Percentiles rank a stretch among this genome's conserved stretches.
phyloP scores from a whole-genome alignment of 2,888 invertebrate species.

The Nymphalis c-album region DNA sequence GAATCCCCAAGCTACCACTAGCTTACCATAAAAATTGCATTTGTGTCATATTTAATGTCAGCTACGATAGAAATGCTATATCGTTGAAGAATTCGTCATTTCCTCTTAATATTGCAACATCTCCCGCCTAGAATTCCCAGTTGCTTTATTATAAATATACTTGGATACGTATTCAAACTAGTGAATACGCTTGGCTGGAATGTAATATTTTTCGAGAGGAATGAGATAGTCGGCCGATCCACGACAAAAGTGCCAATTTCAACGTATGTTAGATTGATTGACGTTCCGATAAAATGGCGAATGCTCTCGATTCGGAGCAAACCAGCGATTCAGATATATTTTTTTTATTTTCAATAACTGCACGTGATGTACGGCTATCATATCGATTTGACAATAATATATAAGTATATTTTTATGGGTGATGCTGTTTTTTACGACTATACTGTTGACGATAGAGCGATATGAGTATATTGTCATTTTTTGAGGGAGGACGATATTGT shows the following conservation, averaged over 20 bases:
- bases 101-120: constrained; percentile 31
- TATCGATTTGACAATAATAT: no score
- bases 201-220: constrained; percentile 30
- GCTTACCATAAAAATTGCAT: constrained; percentile 1
- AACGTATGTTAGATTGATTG: constrained; percentile 33
- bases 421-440: no score
- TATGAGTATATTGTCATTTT: no score
- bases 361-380: not conserved
- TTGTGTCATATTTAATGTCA: constrained; percentile 4
- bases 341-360: constrained; percentile 17
- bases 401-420: no score
- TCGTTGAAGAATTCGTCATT: constrained; percentile 31
- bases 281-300: constrained; percentile 29
- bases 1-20: not conserved
- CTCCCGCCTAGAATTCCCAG: constrained; percentile 22
- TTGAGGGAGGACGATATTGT: no score
- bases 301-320: constrained; percentile 18
- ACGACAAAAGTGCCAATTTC: constrained; percentile 31
- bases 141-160: constrained; percentile 31
- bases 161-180: constrained; percentile 20
- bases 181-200: constrained; percentile 15
- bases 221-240: constrained; percentile 16
- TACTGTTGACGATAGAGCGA: no score
- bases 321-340: constrained; percentile 3
- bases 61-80: constrained; percentile 28